Base-by-base conservation (phyloP, 2,113 vertebrate species). In the Bubo blakistoni region DNA sequence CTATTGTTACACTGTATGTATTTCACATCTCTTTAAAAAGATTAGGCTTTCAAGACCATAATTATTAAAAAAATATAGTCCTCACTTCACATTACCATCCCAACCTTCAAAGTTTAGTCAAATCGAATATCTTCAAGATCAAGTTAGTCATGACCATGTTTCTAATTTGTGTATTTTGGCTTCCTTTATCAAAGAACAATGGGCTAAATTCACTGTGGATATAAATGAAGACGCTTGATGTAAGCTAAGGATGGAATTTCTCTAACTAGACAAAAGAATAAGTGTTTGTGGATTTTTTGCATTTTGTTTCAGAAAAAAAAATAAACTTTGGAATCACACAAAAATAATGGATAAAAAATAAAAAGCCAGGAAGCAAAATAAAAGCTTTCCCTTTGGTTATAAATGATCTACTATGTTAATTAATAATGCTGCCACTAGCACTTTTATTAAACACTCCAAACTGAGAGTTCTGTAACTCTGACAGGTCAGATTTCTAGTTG, bases 111-210 rank as follows among this genome's bases (percentile, higher is more conserved):
- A 85, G 18, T 71, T 89, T 78, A 49, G 70, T 84, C 46, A 80
- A n/a, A 59, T 82, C 9, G 84, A 71, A 34, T 69, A 5, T 72
- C n/a, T 67, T 86, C 47, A 85, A 61, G 36, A 83, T 81, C 72
- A 92, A 78, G 17, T 74, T 84, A 88, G 57, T 74, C 22, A 89
- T 54, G 52, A 59, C 12, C 30, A 54, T 49, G 27, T 85, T 79
- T 89, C 40, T 92, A 84, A 74, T 12, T 40, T 29, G 27, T 76
- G 66, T 65, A 71, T 65, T 93, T 84, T 86, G 40, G 9, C 36
- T 94, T 95, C 11, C 13, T 63, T 86, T 87, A 70, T 96, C 51
- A 81, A 81, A 84, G 40, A 92, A 95, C 61, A 94, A 84, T 54
- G 29, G 44, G 9, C 21, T 76, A 27, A 54, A 80, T 91, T 94